Percentiles rank a stretch among this genome's conserved stretches.
Conservation (phyloP, 2,797 vertebrate species). For the Phalloptychus januarius region DNA sequence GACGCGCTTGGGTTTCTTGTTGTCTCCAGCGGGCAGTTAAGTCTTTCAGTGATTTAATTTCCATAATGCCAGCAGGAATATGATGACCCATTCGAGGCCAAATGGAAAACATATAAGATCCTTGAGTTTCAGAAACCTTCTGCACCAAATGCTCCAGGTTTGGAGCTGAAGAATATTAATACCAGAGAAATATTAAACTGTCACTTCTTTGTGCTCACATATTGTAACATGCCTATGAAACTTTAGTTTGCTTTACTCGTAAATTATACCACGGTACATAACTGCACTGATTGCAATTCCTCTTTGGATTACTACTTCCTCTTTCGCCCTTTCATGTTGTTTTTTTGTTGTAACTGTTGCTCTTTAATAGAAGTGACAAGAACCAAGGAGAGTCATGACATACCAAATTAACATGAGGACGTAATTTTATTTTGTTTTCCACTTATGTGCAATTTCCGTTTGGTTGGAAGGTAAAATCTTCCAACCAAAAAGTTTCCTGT, state of each 20-base stretch:
- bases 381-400: not conserved
- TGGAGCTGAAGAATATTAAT: too few species aligned
- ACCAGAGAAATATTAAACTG: not conserved
- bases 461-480: too few species aligned
- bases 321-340: not conserved
- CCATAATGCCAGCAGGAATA: not conserved
- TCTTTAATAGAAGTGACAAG: not conserved
- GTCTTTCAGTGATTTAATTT: slow-evolving; percentile 10
- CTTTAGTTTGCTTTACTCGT: not conserved
- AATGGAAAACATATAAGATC: not conserved
- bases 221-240: not conserved
- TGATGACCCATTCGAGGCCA: not conserved
- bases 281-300: not conserved
- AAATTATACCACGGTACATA: not conserved
- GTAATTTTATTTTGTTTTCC: too few species aligned
- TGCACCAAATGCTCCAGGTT: not conserved
- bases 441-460: too few species aligned
- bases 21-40: not conserved
- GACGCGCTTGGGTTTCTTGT: not conserved
- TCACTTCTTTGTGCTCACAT: not conserved
- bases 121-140: not conserved
- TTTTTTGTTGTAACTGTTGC: not conserved
- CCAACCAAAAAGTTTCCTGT: too few species aligned
- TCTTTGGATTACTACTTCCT: slow-evolving; percentile 8
- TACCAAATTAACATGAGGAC: not conserved